Evolutionary conservation across 1,140 invertebrate genomes (phyloP).

Genomic region (Lucilia sericata): DNA sequence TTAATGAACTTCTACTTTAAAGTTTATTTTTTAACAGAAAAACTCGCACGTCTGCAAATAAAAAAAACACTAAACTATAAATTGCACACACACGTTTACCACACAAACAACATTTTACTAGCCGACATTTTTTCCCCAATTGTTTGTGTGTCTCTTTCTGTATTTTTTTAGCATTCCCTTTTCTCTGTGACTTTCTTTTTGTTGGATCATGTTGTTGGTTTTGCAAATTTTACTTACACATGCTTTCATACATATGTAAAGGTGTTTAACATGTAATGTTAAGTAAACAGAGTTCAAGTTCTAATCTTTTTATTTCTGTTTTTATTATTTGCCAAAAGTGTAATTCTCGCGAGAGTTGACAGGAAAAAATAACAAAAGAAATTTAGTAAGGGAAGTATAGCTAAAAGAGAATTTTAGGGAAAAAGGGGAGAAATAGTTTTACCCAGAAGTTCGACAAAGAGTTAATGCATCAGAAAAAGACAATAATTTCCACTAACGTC

Average conservation of each 20-base stretch:
- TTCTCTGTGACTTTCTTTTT: constrained; percentile 14
- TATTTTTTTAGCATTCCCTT: neutral
- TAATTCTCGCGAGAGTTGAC: neutral
- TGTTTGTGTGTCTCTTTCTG: neutral
- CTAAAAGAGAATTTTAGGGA: neutral
- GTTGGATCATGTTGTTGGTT: no score
- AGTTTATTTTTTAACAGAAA: neutral
- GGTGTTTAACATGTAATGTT: neutral
- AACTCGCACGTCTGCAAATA: neutral
- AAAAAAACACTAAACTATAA: neutral
- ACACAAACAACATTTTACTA: neutral
- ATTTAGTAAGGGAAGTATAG: neutral
- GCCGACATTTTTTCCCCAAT: neutral
- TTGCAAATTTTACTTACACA: neutral
- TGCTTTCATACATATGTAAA: neutral
- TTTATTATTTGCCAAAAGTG: constrained; percentile 35
- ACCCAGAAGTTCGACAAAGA: no score
- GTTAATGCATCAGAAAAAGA: no score
- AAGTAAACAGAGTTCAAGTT: constrained; percentile 38
- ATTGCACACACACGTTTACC: neutral
- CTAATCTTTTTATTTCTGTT: neutral
- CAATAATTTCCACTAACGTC: no score
- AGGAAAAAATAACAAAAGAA: neutral
- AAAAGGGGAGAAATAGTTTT: no score
- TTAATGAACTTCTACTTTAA: constrained; percentile 47